These are phyloP conservation scores for Onthophagus sagittarius DNA, from an alignment of 2,888 invertebrate genomes.

Conservation along the genomic window DNA sequence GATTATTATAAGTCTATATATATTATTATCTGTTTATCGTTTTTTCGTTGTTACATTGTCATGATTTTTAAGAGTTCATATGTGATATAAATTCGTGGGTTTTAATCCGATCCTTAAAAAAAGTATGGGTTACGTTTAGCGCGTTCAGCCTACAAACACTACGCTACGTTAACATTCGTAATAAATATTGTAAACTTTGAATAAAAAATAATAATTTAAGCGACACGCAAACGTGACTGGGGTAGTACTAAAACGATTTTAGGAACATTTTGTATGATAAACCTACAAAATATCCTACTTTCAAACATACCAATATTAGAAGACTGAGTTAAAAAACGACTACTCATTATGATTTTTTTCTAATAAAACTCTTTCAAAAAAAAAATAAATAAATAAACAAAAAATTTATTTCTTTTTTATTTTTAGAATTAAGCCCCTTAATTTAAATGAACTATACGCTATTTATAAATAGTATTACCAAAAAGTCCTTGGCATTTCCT, in stretches of 20 bases:
- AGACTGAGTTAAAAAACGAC: slow-evolving; percentile 26
- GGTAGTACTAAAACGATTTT: not conserved
- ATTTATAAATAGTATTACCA: not conserved
- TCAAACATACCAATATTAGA: slow-evolving; percentile 27
- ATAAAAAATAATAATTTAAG: not conserved
- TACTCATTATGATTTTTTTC: slow-evolving; percentile 9
- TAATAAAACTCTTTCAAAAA: not conserved
- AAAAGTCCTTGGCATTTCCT: not conserved
- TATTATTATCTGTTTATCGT: not conserved
- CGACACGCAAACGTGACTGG: not conserved
- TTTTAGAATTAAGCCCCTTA: not conserved
- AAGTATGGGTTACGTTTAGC: not conserved
- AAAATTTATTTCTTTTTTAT: not conserved
- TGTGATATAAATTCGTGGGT: not conserved
- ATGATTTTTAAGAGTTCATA: not conserved
- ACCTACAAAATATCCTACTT: not conserved
- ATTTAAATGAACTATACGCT: not conserved
- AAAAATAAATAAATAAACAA: not conserved
- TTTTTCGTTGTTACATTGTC: not conserved
- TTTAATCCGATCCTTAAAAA: not conserved
- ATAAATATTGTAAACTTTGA: not conserved
- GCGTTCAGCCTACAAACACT: not conserved
- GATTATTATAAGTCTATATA: not conserved
- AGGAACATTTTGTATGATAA: slow-evolving; percentile 5
- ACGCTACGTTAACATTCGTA: not conserved